Evolutionary conservation across 1,140 invertebrate species (phyloP), one percentile per base, ranked within the genome.

Genomic region (Phymastichus coffea): DNA sequence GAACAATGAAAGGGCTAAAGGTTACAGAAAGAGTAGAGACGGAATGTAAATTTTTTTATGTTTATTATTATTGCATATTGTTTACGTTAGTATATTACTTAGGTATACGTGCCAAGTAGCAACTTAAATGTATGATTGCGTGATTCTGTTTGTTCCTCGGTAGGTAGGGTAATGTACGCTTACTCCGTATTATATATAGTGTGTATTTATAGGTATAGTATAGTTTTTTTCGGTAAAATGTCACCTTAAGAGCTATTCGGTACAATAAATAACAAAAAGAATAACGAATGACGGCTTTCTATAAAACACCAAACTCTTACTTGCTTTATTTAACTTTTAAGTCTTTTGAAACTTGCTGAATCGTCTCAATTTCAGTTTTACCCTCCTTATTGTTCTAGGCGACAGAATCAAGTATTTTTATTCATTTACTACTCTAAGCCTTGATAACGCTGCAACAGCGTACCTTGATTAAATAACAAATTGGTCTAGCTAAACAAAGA

Each of bases 51-150:
- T 59, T 35, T 61, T 61, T 61, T 56, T 47, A 78, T 76, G 73
- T 79, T 79, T 80, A 80, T 77, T 78, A 74, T 78, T 80, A 80
- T 80, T 80, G 78, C 77, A 79, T 80, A 80, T 74, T 79, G 76
- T 79, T 80, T 79, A 79, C 75, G 77, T 80, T 78, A 77, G 74
- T 76, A 79, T 78, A 80, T 77, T 80, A 80, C 78, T 79, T 77
- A 80, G 74, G 69, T 77, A 79, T 80, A 80, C 72, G 78, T 80
- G 77, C 78, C 74, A 80, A 78, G 71, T 80, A 80, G 78, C 77
- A 80, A 80, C 78, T 80, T 80, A 80, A 78, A 80, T 75, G 72
- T 79, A 80, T 79, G 76, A 80, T 79, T 80, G 77, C 78, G 78
- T 80, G 78, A 77, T 78, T 80, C 72, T 77, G 75, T 77, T 74